Percentiles rank a stretch among this genome's conserved stretches.
These are phyloP conservation scores for Smutsia temminckii DNA, from an alignment of 2,797 vertebrate species.

Conservation along the genomic window DNA sequence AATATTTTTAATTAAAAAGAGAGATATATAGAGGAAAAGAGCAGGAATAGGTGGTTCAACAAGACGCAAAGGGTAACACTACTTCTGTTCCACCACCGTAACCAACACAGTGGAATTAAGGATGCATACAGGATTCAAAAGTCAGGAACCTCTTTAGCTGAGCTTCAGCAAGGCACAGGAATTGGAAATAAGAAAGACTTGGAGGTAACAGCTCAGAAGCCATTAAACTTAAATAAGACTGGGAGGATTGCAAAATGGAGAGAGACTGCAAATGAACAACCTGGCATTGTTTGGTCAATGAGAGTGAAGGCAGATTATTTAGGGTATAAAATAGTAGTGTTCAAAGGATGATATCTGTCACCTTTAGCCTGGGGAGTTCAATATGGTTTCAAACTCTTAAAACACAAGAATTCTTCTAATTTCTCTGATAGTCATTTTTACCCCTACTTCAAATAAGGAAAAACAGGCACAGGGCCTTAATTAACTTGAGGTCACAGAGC, in stretches of 20 bases:
- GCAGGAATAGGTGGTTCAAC: neutral
- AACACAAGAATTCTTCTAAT: neutral
- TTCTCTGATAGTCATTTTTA: neutral
- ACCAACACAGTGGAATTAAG: neutral
- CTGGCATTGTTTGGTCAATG: neutral
- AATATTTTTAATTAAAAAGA: neutral
- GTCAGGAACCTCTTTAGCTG: neutral
- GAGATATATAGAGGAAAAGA: neutral
- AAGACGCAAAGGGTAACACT: neutral
- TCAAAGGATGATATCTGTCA: neutral
- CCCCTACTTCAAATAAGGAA: neutral
- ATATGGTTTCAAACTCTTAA: neutral
- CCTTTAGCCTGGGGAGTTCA: neutral
- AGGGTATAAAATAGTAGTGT: neutral
- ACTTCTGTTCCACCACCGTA: neutral
- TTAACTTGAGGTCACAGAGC: neutral
- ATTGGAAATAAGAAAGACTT: neutral
- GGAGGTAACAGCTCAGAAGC: neutral
- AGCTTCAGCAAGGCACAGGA: neutral
- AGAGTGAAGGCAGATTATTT: slow-evolving; percentile 11
- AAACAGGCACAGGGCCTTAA: neutral
- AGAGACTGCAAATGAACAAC: neutral
- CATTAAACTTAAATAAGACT: neutral
- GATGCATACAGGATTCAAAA: neutral
- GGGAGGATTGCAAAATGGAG: neutral